A percentile compares a stretch with the other conserved stretches of the same genome.
phyloP scores from a whole-genome alignment of 23 tunicate species.

The Phallusia fumigata region DNA sequence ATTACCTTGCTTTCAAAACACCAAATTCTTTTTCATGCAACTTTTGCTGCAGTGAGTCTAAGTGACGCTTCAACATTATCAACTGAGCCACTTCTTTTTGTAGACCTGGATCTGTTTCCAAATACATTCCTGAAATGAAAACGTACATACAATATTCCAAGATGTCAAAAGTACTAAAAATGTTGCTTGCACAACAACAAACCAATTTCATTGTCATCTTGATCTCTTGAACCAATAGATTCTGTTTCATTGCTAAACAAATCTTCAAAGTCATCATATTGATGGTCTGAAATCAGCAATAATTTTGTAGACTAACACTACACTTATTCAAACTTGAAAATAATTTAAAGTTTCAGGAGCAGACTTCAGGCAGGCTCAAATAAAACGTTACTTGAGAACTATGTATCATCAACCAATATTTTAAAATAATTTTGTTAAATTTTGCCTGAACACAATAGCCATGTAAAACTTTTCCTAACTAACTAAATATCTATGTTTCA shows the following conservation, averaged over 20 bases:
- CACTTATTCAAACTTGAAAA: no score
- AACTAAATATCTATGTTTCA: no score
- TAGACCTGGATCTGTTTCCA: conserved; percentile 42
- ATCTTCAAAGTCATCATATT: conserved; percentile 70
- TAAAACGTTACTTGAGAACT: no score
- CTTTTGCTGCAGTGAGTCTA: conserved; percentile 67
- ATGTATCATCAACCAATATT: no score
- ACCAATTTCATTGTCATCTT: conserved; percentile 30
- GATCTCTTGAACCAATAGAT: conserved; percentile 19
- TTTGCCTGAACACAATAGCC: no score
- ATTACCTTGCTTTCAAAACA: conserved; percentile 43
- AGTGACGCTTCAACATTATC: conserved; percentile 67
- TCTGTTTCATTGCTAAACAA: conserved; percentile 59
- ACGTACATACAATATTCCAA: no score
- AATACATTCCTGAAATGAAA: conserved; percentile 34
- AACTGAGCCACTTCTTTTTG: conserved; percentile 68
- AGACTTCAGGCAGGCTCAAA: no score
- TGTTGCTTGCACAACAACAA: neutral
- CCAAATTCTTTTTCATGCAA: conserved; percentile 56
- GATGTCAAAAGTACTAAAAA: neutral
- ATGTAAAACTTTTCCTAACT: no score
- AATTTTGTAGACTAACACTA: no score
- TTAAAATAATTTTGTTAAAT: no score
- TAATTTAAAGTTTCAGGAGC: no score
- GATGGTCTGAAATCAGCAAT: conserved; percentile 22